Percentiles rank a stretch among this genome's conserved stretches.
Conservation (phyloP, 2,113 vertebrate species). For the Scatophagus argus region DNA sequence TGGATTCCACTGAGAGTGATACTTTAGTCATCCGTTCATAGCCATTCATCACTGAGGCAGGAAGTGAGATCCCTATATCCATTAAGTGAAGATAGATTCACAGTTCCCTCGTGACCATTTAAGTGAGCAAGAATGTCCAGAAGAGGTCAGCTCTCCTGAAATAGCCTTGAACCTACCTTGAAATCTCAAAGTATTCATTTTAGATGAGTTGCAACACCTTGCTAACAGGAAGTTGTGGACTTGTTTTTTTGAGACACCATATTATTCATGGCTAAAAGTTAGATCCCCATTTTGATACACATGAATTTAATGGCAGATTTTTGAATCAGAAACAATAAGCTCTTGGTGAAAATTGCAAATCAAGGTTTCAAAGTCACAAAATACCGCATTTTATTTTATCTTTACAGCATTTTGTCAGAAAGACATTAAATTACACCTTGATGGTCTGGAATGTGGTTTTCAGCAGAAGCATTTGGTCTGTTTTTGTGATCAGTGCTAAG, state of each 20-base stretch:
- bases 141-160: slow-evolving; percentile 72
- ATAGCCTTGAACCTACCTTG: slow-evolving; percentile 82
- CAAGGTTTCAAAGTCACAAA: slow-evolving; percentile 7
- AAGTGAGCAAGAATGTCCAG: slow-evolving; percentile 70
- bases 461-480: neutral
- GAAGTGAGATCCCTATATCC: slow-evolving; percentile 79
- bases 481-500: slow-evolving; percentile 21
- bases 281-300: neutral
- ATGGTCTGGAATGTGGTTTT: neutral
- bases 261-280: neutral
- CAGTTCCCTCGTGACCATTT: slow-evolving; percentile 76
- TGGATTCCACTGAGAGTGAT: slow-evolving; percentile 72
- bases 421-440: neutral
- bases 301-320: neutral
- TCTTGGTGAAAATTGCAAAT: neutral
- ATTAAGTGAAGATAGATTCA: slow-evolving; percentile 81
- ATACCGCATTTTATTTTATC: neutral
- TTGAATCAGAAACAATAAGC: neutral
- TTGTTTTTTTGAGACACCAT: slow-evolving; percentile 4
- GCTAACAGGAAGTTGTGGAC: slow-evolving; percentile 14
- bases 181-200: slow-evolving; percentile 64
- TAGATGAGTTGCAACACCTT: slow-evolving; percentile 36
- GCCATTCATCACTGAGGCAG: slow-evolving; percentile 78
- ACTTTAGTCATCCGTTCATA: slow-evolving; percentile 75
- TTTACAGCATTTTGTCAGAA: neutral